Percentiles rank a stretch among this genome's conserved stretches.
phyloP scores from a whole-genome alignment of 1,140 invertebrate species.

The Littorina saxatilis region DNA sequence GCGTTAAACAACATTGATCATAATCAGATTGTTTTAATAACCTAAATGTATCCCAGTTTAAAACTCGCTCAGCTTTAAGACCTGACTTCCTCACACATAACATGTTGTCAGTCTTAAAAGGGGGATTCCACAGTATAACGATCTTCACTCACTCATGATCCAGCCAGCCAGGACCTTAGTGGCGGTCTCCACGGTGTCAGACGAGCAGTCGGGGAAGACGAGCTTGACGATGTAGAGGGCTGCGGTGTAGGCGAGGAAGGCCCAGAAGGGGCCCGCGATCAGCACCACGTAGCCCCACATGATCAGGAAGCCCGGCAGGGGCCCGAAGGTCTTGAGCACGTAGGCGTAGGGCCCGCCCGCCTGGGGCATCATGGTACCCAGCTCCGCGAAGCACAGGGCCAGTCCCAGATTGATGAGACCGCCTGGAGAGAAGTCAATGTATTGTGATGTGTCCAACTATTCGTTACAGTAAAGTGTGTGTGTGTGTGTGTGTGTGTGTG shows the following conservation, averaged over 20 bases:
- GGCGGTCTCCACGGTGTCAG: conserved; percentile 49
- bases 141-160: conserved; percentile 69
- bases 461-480: neutral
- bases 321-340: conserved; percentile 90
- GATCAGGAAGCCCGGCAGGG: conserved; percentile 93
- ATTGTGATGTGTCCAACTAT: too few relatives aligned
- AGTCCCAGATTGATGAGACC: conserved; percentile 86
- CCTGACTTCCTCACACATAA: too few relatives aligned
- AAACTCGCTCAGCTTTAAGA: too few relatives aligned
- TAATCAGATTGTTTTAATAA: too few relatives aligned
- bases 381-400: conserved; percentile 96
- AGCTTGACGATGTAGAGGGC: conserved; percentile 69
- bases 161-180: conserved; percentile 63
- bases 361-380: conserved; percentile 94
- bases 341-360: conserved; percentile 99
- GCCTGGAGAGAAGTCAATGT: conserved; percentile 64
- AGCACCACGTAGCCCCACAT: conserved; percentile 86
- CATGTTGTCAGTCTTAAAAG: too few relatives aligned
- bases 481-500: conserved; percentile 12
- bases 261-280: conserved; percentile 85
- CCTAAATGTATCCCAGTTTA: too few relatives aligned
- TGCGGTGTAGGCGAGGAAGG: conserved; percentile 65
- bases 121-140: too few relatives aligned
- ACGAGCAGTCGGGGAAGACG: conserved; percentile 59
- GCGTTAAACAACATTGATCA: too few relatives aligned